Evolutionary conservation across 2,797 vertebrate species (phyloP).

Genomic region (Helarctos malayanus): DNA sequence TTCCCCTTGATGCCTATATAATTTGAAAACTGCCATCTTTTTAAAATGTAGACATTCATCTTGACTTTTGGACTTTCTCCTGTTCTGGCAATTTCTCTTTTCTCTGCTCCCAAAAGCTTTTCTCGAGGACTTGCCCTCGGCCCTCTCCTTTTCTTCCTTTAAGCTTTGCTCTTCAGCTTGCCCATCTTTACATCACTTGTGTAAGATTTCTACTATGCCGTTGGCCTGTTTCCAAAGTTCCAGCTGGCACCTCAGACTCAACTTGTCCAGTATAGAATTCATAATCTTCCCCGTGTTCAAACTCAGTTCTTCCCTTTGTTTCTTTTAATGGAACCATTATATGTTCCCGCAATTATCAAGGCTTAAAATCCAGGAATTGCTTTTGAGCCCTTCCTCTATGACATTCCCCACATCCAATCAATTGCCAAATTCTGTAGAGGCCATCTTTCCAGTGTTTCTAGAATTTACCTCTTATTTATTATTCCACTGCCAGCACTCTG

Average conservation of each 20-base stretch:
- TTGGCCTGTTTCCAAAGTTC: background rate
- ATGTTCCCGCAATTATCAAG: background rate
- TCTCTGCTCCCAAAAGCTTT: background rate
- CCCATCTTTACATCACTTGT: background rate
- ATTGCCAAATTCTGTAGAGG: background rate
- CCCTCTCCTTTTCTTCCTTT: background rate
- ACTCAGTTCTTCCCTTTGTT: background rate
- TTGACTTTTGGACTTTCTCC: background rate
- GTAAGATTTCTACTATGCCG: background rate
- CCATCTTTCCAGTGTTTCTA: background rate
- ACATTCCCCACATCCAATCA: background rate
- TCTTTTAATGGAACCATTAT: background rate
- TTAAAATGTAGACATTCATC: background rate
- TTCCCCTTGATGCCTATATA: background rate
- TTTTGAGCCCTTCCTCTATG: background rate
- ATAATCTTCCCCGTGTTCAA: background rate
- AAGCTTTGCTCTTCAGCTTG: background rate
- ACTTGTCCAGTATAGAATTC: background rate
- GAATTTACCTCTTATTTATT: background rate
- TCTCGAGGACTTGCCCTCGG: background rate
- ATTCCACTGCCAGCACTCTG: background rate
- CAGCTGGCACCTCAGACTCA: background rate
- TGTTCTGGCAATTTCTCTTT: conserved; percentile 2
- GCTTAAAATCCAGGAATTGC: conserved; percentile 19
- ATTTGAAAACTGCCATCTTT: conserved; percentile 52